Conservation (phyloP, 2,113 vertebrate genomes). For the Caloenas nicobarica region DNA sequence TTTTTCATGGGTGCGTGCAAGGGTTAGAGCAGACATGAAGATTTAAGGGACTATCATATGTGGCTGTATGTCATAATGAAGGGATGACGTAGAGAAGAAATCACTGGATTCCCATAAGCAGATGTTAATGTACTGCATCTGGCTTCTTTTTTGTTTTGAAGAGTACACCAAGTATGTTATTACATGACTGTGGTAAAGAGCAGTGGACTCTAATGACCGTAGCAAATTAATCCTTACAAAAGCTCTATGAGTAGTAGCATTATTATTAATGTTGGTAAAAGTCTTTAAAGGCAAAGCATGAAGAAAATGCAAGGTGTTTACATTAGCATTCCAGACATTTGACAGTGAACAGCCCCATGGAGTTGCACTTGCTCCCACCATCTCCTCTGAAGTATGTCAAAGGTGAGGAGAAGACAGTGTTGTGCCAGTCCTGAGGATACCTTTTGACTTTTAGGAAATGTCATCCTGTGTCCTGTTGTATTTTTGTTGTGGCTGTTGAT, state of each 20-base stretch:
- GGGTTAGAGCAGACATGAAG: not conserved
- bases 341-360: not conserved
- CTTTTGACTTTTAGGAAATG: not conserved
- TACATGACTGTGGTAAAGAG: slow-evolving; percentile 16
- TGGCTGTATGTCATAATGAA: not conserved
- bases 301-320: slow-evolving; percentile 14
- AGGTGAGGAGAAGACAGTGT: not conserved
- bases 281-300: slow-evolving; percentile 7
- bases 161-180: not conserved
- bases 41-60: not conserved
- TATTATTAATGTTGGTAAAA: slow-evolving; percentile 26
- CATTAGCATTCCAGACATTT: not conserved
- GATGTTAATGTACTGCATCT: not conserved
- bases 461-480: fast-evolving
- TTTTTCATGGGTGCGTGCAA: not conserved
- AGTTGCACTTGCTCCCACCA: not conserved
- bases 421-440: not conserved
- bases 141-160: not conserved
- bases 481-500: not conserved
- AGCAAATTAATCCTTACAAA: slow-evolving; percentile 50
- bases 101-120: fast-evolving
- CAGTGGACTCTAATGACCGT: slow-evolving; percentile 5
- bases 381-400: not conserved
- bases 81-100: not conserved
- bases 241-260: not conserved